These are phyloP conservation scores for Emydocephalus ijimae DNA, from an alignment of 2,113 vertebrate genomes.

Conservation along the genomic window DNA sequence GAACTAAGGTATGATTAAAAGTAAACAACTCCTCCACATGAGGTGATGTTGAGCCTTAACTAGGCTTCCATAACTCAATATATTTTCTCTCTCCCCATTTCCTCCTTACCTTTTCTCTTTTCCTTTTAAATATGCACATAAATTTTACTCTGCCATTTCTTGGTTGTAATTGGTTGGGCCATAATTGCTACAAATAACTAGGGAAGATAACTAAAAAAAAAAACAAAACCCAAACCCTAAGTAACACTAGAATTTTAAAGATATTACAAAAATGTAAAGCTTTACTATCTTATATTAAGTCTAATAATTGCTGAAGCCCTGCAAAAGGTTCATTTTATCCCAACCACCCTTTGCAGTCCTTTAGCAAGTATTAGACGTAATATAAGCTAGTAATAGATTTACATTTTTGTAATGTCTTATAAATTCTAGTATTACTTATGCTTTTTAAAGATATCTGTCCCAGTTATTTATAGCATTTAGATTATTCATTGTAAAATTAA, in stretches of 20 bases:
- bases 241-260: background rate
- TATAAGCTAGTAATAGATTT: background rate
- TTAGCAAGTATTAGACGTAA: background rate
- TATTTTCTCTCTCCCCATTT: background rate
- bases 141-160: background rate
- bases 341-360: background rate
- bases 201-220: background rate
- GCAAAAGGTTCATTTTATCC: background rate
- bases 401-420: background rate
- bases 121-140: background rate
- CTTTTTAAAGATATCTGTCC: background rate
- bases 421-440: background rate
- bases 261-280: background rate
- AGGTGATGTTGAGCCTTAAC: background rate
- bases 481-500: background rate
- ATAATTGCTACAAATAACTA: background rate
- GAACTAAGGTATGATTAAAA: background rate
- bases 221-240: too few relatives aligned
- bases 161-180: background rate
- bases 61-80: background rate
- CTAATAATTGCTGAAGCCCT: background rate
- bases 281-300: background rate
- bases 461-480: background rate
- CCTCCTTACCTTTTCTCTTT: background rate
- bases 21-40: background rate